Base-by-base conservation (phyloP, 2,888 invertebrate genomes). In the Choristoneura rosaceana region DNA sequence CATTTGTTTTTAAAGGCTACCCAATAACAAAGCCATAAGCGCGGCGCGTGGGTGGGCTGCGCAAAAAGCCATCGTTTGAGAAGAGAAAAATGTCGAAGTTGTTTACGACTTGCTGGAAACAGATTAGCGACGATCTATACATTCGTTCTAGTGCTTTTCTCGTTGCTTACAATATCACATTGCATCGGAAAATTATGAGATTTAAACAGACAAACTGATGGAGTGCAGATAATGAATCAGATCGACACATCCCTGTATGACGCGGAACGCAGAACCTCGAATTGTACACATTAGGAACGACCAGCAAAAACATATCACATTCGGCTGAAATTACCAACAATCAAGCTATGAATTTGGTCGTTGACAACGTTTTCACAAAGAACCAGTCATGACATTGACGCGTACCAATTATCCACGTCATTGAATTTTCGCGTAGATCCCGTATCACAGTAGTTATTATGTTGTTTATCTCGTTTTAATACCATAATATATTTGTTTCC, bases 381-480 rank as follows among this genome's bases (percentile, higher is more conserved):
- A 63, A 38, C 58, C 12, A 14, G 47, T 17, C 66, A 45, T 71
- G 71, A 62, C 67, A 71, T 71, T 71, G 63, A 71, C 58, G 15
- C 25, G 47, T 25, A 38, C 25, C 67, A 71, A 68, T 71, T 71
- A 71, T 52, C 34, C 45, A 45, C 67, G 71, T 63, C 71, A 71
- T 71, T 71, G 71, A 68, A 71, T 71, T 71, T 71, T 71, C 55
- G 66, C 71, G 67, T 59, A 47, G 41, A 58, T 68, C 63, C 71
- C 47, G 62, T 58, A 63, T 33, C 41, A 7, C 60, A 59, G n/a
- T 64, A 15, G 41, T 45, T 9, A 67, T 63, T 68, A 68, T 71
- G 55, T 71, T 68, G 58, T 71, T 68, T 62, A 8, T 14, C 2
- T 33, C 14, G 10, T 17, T 55, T 55, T 33, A 33, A 14, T 58